Percentiles rank a stretch among this genome's conserved stretches.
These are phyloP conservation scores for Marisa cornuarietis DNA, from an alignment of 1,140 invertebrate genomes.

Conservation along the genomic window DNA sequence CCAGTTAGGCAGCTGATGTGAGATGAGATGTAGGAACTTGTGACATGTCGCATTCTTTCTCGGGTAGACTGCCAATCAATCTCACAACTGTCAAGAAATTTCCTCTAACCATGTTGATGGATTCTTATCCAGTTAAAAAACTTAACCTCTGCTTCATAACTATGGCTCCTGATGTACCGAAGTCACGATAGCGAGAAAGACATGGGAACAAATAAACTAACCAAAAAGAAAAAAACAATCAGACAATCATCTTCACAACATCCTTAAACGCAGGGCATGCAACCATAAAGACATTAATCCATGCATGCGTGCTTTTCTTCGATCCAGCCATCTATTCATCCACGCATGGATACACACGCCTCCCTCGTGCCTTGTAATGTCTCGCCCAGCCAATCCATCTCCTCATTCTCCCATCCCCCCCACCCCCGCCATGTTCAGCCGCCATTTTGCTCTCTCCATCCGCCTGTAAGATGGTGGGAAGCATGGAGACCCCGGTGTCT, in stretches of 20 bases:
- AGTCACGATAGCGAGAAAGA: background rate
- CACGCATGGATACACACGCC: background rate
- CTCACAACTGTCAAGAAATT: too few species aligned
- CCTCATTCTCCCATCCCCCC: too few species aligned
- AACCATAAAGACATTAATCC: background rate
- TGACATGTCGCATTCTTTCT: too few species aligned
- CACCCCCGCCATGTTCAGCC: too few species aligned
- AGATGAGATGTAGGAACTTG: too few species aligned
- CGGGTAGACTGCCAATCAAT: too few species aligned
- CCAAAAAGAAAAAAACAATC: background rate
- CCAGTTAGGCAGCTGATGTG: too few species aligned
- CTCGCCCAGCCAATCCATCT: background rate
- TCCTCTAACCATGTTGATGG: too few species aligned
- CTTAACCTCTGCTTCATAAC: too few species aligned
- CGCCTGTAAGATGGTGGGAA: background rate
- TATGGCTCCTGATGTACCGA: background rate
- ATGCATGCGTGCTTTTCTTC: background rate
- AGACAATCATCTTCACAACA: background rate
- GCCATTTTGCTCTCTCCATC: too few species aligned
- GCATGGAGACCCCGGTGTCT: background rate
- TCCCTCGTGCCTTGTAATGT: background rate
- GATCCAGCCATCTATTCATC: background rate
- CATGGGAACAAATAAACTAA: background rate
- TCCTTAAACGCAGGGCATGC: background rate
- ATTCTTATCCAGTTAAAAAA: too few species aligned